These are phyloP conservation scores for Clarias fuscus DNA, from an alignment of 2,797 vertebrate genomes.

Conservation along the genomic window DNA sequence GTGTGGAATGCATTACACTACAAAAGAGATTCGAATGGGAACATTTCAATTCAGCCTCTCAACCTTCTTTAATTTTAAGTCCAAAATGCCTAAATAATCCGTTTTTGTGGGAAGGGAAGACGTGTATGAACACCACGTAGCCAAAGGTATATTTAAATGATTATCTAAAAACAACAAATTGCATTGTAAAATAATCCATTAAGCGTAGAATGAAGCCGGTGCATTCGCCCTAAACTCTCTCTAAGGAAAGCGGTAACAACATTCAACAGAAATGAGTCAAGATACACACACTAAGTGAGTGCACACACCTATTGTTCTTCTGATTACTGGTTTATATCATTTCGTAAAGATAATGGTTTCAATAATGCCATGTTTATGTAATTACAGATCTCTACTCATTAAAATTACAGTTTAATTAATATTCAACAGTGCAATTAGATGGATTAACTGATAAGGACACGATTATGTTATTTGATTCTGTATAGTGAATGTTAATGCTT, in stretches of 20 bases:
- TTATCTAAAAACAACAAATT: not conserved
- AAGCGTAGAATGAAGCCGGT: not conserved
- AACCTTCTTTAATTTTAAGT: not conserved
- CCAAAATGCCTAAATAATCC: conserved; percentile 1
- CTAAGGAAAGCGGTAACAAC: not conserved
- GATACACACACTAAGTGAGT: not conserved
- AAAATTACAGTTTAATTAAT: not conserved
- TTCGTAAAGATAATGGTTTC: not conserved
- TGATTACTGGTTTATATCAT: not conserved
- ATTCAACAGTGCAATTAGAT: not conserved
- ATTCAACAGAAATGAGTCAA: not conserved
- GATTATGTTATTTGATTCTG: not conserved
- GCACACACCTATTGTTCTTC: conserved; percentile 1
- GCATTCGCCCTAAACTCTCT: conserved; percentile 1
- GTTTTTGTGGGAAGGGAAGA: not conserved
- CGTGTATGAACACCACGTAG: not conserved
- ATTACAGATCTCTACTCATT: not conserved
- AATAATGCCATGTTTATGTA: not conserved
- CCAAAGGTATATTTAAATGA: not conserved
- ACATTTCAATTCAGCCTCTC: conserved; percentile 12
- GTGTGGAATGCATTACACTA: conserved; percentile 24
- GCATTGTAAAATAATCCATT: not conserved
- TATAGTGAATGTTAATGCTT: not conserved
- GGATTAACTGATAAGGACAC: not conserved
- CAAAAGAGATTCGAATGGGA: not conserved